These are phyloP conservation scores for Dicycla oo DNA, from an alignment of 2,888 invertebrate genomes.

Conservation along the genomic window DNA sequence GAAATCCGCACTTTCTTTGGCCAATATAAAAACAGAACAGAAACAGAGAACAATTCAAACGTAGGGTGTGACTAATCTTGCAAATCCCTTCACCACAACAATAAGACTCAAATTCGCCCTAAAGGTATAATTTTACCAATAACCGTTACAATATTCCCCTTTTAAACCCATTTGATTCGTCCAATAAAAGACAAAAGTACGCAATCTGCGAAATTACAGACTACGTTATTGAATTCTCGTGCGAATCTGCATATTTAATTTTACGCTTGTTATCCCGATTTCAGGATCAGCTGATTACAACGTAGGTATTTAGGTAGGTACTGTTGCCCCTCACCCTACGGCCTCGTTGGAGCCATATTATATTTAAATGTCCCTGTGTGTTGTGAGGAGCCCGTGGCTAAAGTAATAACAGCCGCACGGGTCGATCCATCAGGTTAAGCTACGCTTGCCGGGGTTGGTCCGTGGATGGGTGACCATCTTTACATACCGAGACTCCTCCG, in stretches of 20 bases:
- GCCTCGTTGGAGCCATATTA: background rate
- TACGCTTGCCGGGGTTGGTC: too few relatives aligned
- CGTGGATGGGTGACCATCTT: too few relatives aligned
- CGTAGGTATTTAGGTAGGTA: conserved; percentile 5
- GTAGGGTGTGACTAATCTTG: background rate
- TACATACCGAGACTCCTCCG: too few relatives aligned
- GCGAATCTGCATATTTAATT: conserved; percentile 69
- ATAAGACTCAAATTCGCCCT: background rate
- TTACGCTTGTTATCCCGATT: conserved; percentile 66
- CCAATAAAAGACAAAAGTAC: conserved; percentile 30
- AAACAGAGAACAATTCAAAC: background rate
- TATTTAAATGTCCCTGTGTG: conserved; percentile 34
- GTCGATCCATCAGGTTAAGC: too few relatives aligned
- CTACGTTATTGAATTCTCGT: conserved; percentile 59
- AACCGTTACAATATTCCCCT: conserved; percentile 17
- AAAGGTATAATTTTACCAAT: conserved; percentile 1
- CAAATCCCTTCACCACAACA: background rate
- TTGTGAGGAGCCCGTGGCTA: too few relatives aligned
- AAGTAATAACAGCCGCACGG: too few relatives aligned
- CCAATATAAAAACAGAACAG: background rate
- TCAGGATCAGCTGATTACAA: conserved; percentile 61
- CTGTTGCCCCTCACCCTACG: conserved; percentile 15
- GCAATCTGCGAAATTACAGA: conserved; percentile 47
- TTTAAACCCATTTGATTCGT: conserved; percentile 5
- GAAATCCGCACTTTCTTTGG: background rate